Conservation (phyloP, 1,140 invertebrate genomes). For the Drosophila yakuba region DNA sequence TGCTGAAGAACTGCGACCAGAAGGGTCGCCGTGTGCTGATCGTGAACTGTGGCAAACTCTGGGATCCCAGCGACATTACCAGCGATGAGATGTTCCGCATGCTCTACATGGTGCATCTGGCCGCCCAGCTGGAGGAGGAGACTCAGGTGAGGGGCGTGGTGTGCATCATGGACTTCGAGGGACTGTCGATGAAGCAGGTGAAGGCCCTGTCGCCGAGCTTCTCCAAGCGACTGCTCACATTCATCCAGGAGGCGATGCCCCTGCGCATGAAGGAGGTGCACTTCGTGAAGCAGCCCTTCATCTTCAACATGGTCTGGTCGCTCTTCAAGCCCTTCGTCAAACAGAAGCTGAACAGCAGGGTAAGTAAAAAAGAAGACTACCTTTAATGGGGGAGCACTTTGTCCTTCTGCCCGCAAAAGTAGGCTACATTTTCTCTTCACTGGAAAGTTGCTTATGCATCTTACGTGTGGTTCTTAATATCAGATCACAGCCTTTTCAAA, state of each 20-base stretch:
- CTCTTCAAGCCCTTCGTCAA: conserved; percentile 95
- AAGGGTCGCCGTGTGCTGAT: conserved; percentile 79
- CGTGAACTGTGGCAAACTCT: conserved; percentile 85
- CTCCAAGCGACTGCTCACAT: conserved; percentile 90
- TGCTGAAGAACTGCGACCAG: conserved; percentile 89
- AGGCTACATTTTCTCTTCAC: not conserved
- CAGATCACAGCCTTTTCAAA: too few species aligned
- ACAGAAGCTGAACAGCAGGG: conserved; percentile 92
- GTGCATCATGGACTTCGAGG: conserved; percentile 93
- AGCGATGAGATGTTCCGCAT: conserved; percentile 91
- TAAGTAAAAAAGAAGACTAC: conserved; percentile 67
- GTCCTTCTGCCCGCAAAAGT: not conserved
- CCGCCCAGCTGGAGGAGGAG: conserved; percentile 90
- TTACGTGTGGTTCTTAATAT: too few species aligned
- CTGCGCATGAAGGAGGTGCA: conserved; percentile 95
- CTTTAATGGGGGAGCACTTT: too few species aligned
- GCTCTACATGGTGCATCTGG: conserved; percentile 91
- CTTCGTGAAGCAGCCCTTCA: conserved; percentile 94
- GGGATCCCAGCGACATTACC: conserved; percentile 90
- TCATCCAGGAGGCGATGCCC: conserved; percentile 95
- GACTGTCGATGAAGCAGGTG: conserved; percentile 90
- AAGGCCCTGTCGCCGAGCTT: conserved; percentile 90
- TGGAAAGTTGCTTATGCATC: too few species aligned
- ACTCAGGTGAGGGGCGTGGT: conserved; percentile 90
- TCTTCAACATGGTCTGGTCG: conserved; percentile 95